Evolutionary conservation across 2,797 vertebrate species (phyloP), one percentile per base, ranked within the genome.

Genomic region (Octomys mimax): DNA sequence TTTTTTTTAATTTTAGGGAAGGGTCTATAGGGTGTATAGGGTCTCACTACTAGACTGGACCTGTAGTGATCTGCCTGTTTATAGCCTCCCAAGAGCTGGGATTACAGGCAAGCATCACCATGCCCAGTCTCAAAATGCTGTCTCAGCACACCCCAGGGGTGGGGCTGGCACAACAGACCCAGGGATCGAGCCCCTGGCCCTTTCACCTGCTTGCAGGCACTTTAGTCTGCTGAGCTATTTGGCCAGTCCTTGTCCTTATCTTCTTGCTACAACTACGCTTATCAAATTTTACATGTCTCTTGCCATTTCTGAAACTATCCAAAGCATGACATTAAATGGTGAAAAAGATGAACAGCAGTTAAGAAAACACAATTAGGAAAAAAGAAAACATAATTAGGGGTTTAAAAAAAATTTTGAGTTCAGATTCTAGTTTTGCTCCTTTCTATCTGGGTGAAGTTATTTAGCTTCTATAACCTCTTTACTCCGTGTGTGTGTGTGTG

Each of bases 281-380:
- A 87, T 22, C 39, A 92, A 71, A 88, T 71, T 26, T 71, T 87
- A 80, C 4, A 21, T 71, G 46, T 31, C 22, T 31, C 78, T 94
- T 71, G 19, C 6, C 12, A 33, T 31, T 95, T 96, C 42, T 75
- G 85, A 89, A 95, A 96, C 39, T 91, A 85, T 71, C 42, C n/a
- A 68, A 68, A 52, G n/a, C 71, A 87, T 22, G 61, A 31, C 5
- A 77, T 80, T 82, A 64, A 6, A 80, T 61, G 66, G 82, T 82
- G 5, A 59, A 73, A 88, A 52, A 18, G 39, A 89, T 36, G 16
- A 28, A 75, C 21, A 24, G 6, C 75, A 86, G 10, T 73, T 91
- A 89, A 71, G 33, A 92, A 49, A 92, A 87, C 4, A 77, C 75
- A n/a, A 80, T 13, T 64, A 64, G 7, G 31, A 42, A 42, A 42